Percentiles rank a stretch among this genome's conserved stretches.
These are phyloP conservation scores for Vannuccia rotundouncinata DNA, from an alignment of 2,888 invertebrate species.

Conservation along the genomic window DNA sequence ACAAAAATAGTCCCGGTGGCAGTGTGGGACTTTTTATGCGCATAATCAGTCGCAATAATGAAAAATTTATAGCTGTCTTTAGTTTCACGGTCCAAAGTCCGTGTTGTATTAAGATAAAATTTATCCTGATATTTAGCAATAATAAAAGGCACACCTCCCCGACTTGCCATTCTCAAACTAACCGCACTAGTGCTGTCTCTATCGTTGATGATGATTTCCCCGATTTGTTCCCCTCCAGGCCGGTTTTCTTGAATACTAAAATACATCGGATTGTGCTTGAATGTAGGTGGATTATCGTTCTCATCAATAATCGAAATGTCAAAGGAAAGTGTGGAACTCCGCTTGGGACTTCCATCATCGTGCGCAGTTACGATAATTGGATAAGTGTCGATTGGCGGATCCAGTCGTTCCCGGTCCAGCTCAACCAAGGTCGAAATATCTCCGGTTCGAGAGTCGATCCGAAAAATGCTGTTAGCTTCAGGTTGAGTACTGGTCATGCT, in stretches of 20 bases:
- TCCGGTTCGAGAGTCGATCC: conserved; percentile 32
- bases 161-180: conserved; percentile 18
- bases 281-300: conserved; percentile 37
- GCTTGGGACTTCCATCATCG: conserved; percentile 28
- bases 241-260: conserved; percentile 30
- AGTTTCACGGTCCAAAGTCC: conserved; percentile 35
- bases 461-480: conserved; percentile 4
- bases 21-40: conserved; percentile 20
- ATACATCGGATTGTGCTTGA: conserved; percentile 27
- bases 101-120: conserved; percentile 38
- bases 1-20: conserved; percentile 25
- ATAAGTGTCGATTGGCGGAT: conserved; percentile 15
- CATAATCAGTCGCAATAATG: conserved; percentile 29
- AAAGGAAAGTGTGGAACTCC: not conserved
- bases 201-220: conserved; percentile 34
- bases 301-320: conserved; percentile 27
- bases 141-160: conserved; percentile 12
- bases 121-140: conserved; percentile 2
- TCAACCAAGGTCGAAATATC: conserved; percentile 22
- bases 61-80: conserved; percentile 25
- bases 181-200: not conserved
- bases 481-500: conserved; percentile 10
- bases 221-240: conserved; percentile 19
- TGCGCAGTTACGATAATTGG: conserved; percentile 30
- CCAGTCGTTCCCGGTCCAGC: conserved; percentile 33